Base-by-base conservation (phyloP, 2,797 vertebrate genomes). In the Clarias fuscus region DNA sequence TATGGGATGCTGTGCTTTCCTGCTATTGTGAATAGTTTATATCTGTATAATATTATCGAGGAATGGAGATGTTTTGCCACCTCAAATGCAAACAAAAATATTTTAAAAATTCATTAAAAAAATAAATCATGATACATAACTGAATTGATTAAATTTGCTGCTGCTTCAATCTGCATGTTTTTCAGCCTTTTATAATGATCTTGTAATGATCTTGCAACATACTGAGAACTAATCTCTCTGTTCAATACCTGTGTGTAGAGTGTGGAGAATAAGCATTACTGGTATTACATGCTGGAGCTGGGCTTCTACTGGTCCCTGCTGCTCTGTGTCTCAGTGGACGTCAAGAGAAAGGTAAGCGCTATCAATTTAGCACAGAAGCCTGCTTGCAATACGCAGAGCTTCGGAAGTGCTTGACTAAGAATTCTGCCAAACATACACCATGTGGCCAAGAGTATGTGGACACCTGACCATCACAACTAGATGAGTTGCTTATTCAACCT, bases 261-360 rank as follows among this genome's bases (percentile, higher is more conserved):
- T 7, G 91, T 99, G 89, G 93, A 95, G 0, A 88, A 92, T 0
- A 92, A 93, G 73, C 92, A 98, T 85, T 98, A 96, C 92, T 97
- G 95, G 95, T 99, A 98, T 92, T 99, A 99, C 93, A 94, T 98
- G 94, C 85, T 97, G 82, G 97, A 99, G 90, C 92, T 99, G 90
- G 96, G 96, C 7, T 99, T 99, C 93, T 99, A 99, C 91, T 91
- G 93, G 90, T 99, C 97, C 0, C 93, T 99, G 92, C 94, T 98
- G 40, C 93, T 98, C 62, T 95, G 96, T 2, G 93, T 99, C 90
- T 96, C 97, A n/a, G 96, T 97, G 1, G 98, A 99, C 1, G 56
- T 97, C 91, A 98, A 96, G 90, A 96, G 98, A 89, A 99, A 99
- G 96, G 98, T 98, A 91, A 91, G 87, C 18, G 13, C 14, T 15